A percentile compares a stretch with the other conserved stretches of the same genome.
These are phyloP conservation scores for Chromis chromis DNA, from an alignment of 2,797 vertebrate species.

Conservation along the genomic window DNA sequence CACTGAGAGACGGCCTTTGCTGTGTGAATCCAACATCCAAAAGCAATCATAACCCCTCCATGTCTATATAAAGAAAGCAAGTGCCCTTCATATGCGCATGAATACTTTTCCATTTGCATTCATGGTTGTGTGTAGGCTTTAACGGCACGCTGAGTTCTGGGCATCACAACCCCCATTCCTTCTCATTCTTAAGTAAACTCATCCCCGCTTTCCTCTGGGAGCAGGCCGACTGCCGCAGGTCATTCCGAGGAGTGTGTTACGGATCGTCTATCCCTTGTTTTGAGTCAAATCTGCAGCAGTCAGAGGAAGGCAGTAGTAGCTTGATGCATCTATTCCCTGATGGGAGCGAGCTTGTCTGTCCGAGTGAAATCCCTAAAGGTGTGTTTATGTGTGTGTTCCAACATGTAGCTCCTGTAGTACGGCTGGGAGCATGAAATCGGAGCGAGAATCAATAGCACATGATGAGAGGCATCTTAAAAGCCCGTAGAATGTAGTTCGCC, in stretches of 20 bases:
- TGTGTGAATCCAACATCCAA: conserved; percentile 5
- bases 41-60: conserved; percentile 10
- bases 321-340: conserved; percentile 42
- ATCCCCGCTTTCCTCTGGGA: conserved; percentile 46
- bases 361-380: conserved; percentile 6
- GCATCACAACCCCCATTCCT: conserved; percentile 54
- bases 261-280: conserved; percentile 39
- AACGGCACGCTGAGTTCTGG: conserved; percentile 26
- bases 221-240: conserved; percentile 10
- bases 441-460: conserved; percentile 57
- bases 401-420: neutral
- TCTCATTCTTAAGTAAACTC: conserved; percentile 46
- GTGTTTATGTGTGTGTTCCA: neutral
- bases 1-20: neutral
- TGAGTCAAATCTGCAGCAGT: conserved; percentile 30
- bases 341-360: conserved; percentile 23
- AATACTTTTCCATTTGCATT: neutral
- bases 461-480: conserved; percentile 26
- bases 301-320: conserved; percentile 1
- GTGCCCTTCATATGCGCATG: neutral
- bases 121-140: conserved; percentile 8
- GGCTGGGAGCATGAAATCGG: conserved; percentile 11
- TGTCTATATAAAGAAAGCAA: neutral
- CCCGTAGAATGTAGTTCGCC: neutral
- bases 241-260: conserved; percentile 38